Base-by-base conservation (phyloP, 2,888 invertebrate genomes). In the Zaprionus lineosus region DNA sequence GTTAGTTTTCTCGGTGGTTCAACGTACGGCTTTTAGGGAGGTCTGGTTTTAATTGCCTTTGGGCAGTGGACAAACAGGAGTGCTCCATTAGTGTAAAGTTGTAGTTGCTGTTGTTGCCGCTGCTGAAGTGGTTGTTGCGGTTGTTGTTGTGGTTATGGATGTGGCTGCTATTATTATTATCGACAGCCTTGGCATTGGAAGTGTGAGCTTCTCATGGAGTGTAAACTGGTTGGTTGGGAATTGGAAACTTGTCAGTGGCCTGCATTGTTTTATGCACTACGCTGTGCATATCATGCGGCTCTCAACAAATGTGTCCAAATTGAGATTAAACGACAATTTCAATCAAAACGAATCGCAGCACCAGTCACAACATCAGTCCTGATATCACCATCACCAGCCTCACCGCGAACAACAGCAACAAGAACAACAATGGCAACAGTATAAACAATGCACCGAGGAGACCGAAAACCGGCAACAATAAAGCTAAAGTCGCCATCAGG, bases 271-370 rank as follows among this genome's bases (percentile, higher is more conserved):
- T 26, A 56, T 55, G 66, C 56, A 64, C 74, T 74, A 33, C 34
- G 46, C 40, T 29, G 36, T 56, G 58, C 28, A 62, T 50, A 57
- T 39, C 55, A 61, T 63, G 61, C 34, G 29, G 50, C 78, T 56
- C 62, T 74, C 83, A 60, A 46, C 62, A 66, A 66, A 77, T 69
- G 60, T 63, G 66, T 55, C 66, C 76, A 82, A 74, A 74, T 74
- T 62, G 53, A 84, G 83, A 66, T 82, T 66, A 84, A 84, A 53
- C 83, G 83, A 74, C 77, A 82, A 64, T 69, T 77, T 77, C 51
- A 84, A 84, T 74, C 46, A 69, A 71, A 59, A 44, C 39, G 31
- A 48, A 50, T 40, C 28, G 34, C 73, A 48, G 5, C 51, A 29
- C 7, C 21, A 28, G 16, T 24, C 33, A 9, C 70, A 24, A 15